Percentiles rank a stretch among this genome's conserved stretches.
Conservation (phyloP, 2,888 invertebrate species). For the Schizaphis graminum region DNA sequence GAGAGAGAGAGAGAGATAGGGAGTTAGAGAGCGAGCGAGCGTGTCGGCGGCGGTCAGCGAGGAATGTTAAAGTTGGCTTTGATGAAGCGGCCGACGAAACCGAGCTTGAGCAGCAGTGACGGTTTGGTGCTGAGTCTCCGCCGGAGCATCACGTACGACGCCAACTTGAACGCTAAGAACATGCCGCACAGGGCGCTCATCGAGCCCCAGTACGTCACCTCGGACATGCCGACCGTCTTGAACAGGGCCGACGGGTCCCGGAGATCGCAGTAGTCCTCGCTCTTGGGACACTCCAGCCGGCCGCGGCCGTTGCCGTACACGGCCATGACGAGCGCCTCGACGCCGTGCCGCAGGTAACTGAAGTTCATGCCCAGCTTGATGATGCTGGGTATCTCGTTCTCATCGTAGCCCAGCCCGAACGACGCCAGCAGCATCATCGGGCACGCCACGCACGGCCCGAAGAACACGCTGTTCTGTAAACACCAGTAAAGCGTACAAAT, state of each 20-base stretch:
- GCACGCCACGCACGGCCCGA: conserved; percentile 88
- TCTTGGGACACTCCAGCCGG: conserved; percentile 80
- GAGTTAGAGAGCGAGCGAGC: no score
- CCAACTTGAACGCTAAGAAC: conserved; percentile 77
- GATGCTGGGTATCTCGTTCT: conserved; percentile 79
- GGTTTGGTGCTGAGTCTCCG: conserved; percentile 81
- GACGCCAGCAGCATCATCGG: conserved; percentile 90
- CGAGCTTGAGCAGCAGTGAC: conserved; percentile 78
- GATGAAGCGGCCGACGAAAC: conserved; percentile 79
- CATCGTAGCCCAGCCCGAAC: conserved; percentile 87
- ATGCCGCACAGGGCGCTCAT: conserved; percentile 77
- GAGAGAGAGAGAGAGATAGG: background rate
- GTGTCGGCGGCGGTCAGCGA: background rate
- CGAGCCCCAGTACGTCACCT: conserved; percentile 79
- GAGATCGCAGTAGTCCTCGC: conserved; percentile 75
- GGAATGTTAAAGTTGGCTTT: conserved; percentile 73
- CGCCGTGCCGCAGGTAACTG: conserved; percentile 92
- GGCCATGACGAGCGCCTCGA: conserved; percentile 90
- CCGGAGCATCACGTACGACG: conserved; percentile 81
- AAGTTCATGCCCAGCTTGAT: conserved; percentile 85
- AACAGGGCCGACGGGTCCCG: conserved; percentile 68
- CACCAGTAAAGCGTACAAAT: background rate
- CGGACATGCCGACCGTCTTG: conserved; percentile 75
- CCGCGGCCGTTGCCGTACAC: conserved; percentile 91
- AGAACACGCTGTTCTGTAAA: conserved; percentile 86